Conservation (phyloP, 2,888 invertebrate genomes). For the Odontocolon sp. region DNA sequence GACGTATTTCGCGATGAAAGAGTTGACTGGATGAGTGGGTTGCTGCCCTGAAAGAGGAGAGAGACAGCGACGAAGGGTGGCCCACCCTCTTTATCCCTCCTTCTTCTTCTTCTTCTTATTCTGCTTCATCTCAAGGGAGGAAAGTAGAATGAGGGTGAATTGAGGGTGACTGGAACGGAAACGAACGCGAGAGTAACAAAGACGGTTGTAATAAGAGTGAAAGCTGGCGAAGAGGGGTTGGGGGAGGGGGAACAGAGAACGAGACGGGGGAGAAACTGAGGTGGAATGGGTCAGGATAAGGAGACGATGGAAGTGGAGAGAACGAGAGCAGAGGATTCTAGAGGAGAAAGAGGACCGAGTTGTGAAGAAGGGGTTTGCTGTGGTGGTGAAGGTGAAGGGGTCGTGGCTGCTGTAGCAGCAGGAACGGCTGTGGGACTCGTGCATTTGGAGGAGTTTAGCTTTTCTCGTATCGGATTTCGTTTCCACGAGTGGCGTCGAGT, state of each 20-base stretch:
- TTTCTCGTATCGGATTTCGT: slow-evolving; percentile 78
- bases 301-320: slow-evolving; percentile 25
- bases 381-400: slow-evolving; percentile 26
- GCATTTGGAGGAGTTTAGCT: slow-evolving; percentile 78
- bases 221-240: slow-evolving; percentile 9
- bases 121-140: slow-evolving; percentile 34
- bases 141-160: slow-evolving; percentile 14
- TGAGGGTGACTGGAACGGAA: slow-evolving; percentile 13
- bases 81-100: slow-evolving; percentile 3
- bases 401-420: slow-evolving; percentile 45
- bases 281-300: slow-evolving; percentile 29
- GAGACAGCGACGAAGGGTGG: slow-evolving; percentile 56
- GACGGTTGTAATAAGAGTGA: slow-evolving; percentile 17
- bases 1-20: slow-evolving; percentile 72
- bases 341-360: slow-evolving; percentile 63
- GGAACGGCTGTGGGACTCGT: slow-evolving; percentile 66
- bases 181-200: slow-evolving; percentile 22
- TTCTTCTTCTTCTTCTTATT: slow-evolving; percentile 19
- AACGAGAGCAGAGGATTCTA: slow-evolving; percentile 29
- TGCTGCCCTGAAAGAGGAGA: slow-evolving; percentile 63
- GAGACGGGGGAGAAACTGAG: slow-evolving; percentile 19
- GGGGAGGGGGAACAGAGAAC: slow-evolving; percentile 17
- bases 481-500: slow-evolving; percentile 75
- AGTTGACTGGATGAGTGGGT: slow-evolving; percentile 57
- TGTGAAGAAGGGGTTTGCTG: slow-evolving; percentile 37